Base-by-base conservation (phyloP, 2,888 invertebrate species). In the Charanyca ferruginea region DNA sequence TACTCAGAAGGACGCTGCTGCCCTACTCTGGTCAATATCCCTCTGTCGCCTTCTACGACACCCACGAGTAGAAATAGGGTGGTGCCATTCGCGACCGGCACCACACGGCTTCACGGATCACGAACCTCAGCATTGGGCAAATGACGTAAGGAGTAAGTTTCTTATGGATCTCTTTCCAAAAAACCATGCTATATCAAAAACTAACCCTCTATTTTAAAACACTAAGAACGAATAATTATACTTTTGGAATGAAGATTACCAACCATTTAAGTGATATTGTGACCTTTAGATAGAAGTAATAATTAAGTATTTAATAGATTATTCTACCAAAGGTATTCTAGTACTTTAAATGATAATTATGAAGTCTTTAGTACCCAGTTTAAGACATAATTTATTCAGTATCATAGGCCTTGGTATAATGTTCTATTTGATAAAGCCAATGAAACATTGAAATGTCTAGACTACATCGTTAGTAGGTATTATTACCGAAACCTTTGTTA, bases 371-470 rank as follows among this genome's bases (percentile, higher is more conserved):
- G 16, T 44, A 20, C 0, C 32, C 13, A 18, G 20, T 59, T 54
- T n/a, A 25, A 20, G 22, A 9, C 20, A 20, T 73, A 51, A 76
- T 51, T 73, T 73, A 73, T 70, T 73, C 77, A 70, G 6, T 16
- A 11, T 45, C 18, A 25, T 18, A 44, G 48, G 2, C 63, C 42
- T 52, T 13, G 49, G 25, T 38, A 6, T 32, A 58, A 61, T 52
- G 28, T 28, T 32, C 44, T 48, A 51, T 52, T 71, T 59, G 44
- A 59, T 63, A 64, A 71, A 63, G 54, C 22, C 53, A 47, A 51
- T 77, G 42, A 77, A 77, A 77, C 55, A 64, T 77, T 57, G 25
- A 52, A 71, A 55, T 57, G 59, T 60, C 73, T 71, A 64, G 58
- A 44, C 58, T 18, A 4, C n/a, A 22, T 73, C 9, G 20, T 57